Base-by-base conservation (phyloP, 2,797 vertebrate genomes). In the Triplophysa bombifrons region DNA sequence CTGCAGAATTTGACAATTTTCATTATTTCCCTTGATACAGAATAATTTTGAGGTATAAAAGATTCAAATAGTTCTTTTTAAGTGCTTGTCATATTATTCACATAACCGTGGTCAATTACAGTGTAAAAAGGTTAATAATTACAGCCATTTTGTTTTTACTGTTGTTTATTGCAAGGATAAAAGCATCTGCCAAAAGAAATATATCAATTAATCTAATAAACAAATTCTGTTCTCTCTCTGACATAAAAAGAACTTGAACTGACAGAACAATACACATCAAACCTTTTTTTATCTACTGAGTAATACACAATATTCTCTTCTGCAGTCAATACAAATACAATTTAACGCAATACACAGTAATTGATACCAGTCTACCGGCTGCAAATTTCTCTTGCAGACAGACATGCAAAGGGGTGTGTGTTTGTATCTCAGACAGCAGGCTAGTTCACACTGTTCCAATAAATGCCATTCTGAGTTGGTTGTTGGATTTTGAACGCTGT, bases 291-390 rank as follows among this genome's bases (percentile, higher is more conserved):
- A 46, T 5, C 16, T 14, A 41, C n/a, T n/a, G 30, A 74, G 41
- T 76, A 69, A 75, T 41, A 50, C 53, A 53, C 14, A 34, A 74
- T 51, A 72, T 66, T 38, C 41, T 68, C 46, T 76, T 55, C 55
- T 73, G 58, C 48, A 80, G 80, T 72, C 61, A 46, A 77, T 76
- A 61, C 66, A 72, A 77, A 76, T 53, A 64, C 22, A 44, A 64
- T 77, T 75, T 65, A 55, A 58, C 17, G 38, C 14, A 74, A 64
- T 44, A 55, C 58, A 71, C 61, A 60, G 30, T 68, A 82, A 84
- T 72, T 80, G 46, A 70, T 48, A 76, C 48, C 53, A 80, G 72
- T 41, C 72, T 20, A 73, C 73, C 27, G 69, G 63, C 34, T 69
- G 46, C 17, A 58, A 5, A 13, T 22, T 58, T 51, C 41, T 60